Conservation (phyloP, 2,113 vertebrate genomes). For the Acinonyx jubatus region DNA sequence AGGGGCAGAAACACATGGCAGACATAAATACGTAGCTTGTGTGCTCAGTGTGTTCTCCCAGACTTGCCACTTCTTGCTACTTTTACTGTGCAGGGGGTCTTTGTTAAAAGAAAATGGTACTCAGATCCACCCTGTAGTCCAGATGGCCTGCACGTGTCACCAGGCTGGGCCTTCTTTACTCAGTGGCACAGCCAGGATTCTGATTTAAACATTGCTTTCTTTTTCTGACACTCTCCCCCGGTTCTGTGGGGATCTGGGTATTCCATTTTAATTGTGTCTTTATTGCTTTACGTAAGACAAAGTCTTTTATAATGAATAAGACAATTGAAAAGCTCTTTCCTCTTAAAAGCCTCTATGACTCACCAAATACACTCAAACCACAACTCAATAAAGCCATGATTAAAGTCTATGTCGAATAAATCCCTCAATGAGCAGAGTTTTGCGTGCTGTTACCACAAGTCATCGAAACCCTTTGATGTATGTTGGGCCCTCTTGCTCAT, state of each 20-base stretch:
- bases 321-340: constrained; percentile 50
- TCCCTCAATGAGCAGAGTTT: constrained; percentile 67
- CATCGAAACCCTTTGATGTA: constrained; percentile 73
- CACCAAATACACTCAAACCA: constrained; percentile 69
- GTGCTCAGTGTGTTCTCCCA: neutral
- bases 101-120: neutral
- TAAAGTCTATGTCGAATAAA: constrained; percentile 67
- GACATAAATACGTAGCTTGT: neutral
- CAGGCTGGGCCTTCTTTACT: neutral
- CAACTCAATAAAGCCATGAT: constrained; percentile 73
- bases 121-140: neutral
- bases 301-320: constrained; percentile 61
- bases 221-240: neutral
- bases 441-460: constrained; percentile 50
- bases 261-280: constrained; percentile 60
- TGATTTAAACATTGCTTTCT: neutral
- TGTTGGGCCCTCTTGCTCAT: constrained; percentile 74
- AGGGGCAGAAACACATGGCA: neutral
- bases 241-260: neutral
- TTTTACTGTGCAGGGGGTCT: neutral
- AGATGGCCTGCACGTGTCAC: neutral
- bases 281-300: constrained; percentile 52
- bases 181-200: neutral
- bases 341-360: constrained; percentile 62
- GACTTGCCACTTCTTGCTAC: neutral